These are phyloP conservation scores for Cantharis lateralis DNA, from an alignment of 2,888 invertebrate species.

Conservation along the genomic window DNA sequence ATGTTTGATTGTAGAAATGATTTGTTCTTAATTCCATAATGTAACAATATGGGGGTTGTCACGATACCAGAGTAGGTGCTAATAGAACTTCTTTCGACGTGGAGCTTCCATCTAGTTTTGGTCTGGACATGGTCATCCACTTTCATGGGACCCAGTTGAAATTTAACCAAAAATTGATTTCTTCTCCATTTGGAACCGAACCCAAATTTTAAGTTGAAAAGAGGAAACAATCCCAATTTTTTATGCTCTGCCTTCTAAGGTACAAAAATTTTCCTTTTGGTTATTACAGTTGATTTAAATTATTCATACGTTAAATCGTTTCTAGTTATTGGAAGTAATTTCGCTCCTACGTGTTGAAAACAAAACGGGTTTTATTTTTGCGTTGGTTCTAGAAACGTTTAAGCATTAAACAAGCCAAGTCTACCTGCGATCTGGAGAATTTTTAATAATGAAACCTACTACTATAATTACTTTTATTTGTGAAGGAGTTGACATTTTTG, in stretches of 20 bases:
- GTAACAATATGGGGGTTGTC: neutral
- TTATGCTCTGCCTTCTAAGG: neutral
- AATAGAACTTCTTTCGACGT: too few relatives aligned
- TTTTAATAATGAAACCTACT: constrained; percentile 20
- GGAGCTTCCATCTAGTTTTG: too few relatives aligned
- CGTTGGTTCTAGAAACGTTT: constrained; percentile 26
- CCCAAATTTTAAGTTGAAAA: neutral
- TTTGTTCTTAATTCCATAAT: neutral
- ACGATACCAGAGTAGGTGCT: neutral
- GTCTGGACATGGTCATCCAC: too few relatives aligned
- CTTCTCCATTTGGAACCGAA: neutral
- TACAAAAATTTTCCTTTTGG: neutral
- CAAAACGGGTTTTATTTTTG: constrained; percentile 19
- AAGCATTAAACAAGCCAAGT: constrained; percentile 25
- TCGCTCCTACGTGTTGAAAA: constrained; percentile 22
- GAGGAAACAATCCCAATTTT: neutral
- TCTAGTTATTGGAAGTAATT: constrained; percentile 22
- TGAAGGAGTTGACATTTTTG: constrained; percentile 22
- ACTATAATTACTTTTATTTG: constrained; percentile 20
- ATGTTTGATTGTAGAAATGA: neutral
- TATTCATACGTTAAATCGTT: constrained; percentile 8
- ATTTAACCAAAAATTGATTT: too few relatives aligned
- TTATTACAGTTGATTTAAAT: constrained; percentile 4
- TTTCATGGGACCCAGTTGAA: too few relatives aligned
- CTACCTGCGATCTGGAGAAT: constrained; percentile 24